Percentiles rank a stretch among this genome's conserved stretches.
phyloP scores from a whole-genome alignment of 2,797 vertebrate species.

The Danio aesculapii region DNA sequence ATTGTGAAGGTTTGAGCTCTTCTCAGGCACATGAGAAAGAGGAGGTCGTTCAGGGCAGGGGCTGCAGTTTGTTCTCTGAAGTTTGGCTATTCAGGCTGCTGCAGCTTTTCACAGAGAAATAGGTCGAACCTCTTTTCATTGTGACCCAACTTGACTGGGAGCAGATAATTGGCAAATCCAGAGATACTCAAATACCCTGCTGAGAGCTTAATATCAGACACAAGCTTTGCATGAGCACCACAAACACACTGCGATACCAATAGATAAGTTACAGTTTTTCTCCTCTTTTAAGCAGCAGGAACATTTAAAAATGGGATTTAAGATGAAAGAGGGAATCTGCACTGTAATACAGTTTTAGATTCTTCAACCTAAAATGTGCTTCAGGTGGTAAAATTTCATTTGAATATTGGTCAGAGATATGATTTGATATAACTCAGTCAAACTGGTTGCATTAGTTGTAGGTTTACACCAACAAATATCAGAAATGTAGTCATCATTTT shows the following conservation, averaged over 20 bases:
- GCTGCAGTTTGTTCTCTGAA: slow-evolving; percentile 58
- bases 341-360: not conserved
- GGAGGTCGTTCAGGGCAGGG: slow-evolving; percentile 51
- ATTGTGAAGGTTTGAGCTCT: slow-evolving; percentile 21
- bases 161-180: slow-evolving; percentile 69
- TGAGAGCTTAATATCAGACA: slow-evolving; percentile 61
- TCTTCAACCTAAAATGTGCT: not conserved
- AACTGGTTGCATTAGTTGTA: too few relatives aligned
- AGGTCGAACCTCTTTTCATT: slow-evolving; percentile 67
- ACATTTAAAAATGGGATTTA: not conserved
- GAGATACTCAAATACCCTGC: slow-evolving; percentile 59
- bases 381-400: not conserved
- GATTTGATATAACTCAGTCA: not conserved
- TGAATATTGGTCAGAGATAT: not conserved
- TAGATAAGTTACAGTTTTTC: not conserved
- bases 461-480: too few relatives aligned
- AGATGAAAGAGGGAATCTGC: not conserved
- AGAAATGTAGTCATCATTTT: too few relatives aligned
- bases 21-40: slow-evolving; percentile 49
- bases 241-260: slow-evolving; percentile 46
- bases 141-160: slow-evolving; percentile 70
- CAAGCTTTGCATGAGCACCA: slow-evolving; percentile 63
- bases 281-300: not conserved
- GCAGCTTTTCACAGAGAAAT: slow-evolving; percentile 65
- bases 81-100: slow-evolving; percentile 59